phyloP scores from a whole-genome alignment of 2,888 invertebrate species.

The Hirtodrosophila cameraria region DNA sequence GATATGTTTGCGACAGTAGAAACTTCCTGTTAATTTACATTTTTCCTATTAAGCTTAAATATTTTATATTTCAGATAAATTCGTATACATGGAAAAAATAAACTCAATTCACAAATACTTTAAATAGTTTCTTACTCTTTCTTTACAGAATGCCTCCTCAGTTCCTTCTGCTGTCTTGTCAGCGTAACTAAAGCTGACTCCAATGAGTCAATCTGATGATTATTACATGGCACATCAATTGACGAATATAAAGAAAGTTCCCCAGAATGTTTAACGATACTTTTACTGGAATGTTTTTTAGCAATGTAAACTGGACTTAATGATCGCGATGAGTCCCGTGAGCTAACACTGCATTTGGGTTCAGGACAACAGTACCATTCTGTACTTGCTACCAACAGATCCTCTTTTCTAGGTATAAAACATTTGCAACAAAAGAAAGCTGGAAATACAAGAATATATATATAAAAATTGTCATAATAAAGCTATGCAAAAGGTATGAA shows the following conservation, averaged over 20 bases:
- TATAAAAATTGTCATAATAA: too few relatives aligned
- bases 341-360: too few relatives aligned
- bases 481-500: too few relatives aligned
- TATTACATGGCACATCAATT: neutral
- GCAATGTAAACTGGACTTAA: neutral
- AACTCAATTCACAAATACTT: too few relatives aligned
- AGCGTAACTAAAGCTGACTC: slow-evolving; percentile 4
- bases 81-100: too few relatives aligned
- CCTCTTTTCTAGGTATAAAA: slow-evolving; percentile 67
- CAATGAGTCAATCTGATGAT: neutral
- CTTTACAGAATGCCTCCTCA: neutral
- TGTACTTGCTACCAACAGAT: slow-evolving; percentile 59
- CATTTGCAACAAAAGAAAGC: slow-evolving; percentile 74
- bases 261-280: too few relatives aligned
- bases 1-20: too few relatives aligned
- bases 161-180: neutral
- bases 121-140: neutral
- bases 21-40: too few relatives aligned
- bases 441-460: slow-evolving; percentile 50
- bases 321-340: neutral
- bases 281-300: neutral
- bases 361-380: slow-evolving; percentile 62
- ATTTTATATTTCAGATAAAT: too few relatives aligned
- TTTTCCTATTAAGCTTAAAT: too few relatives aligned
- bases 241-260: neutral